Evolutionary conservation across 2,797 vertebrate species (phyloP).

Genomic region (Paguma larvata): DNA sequence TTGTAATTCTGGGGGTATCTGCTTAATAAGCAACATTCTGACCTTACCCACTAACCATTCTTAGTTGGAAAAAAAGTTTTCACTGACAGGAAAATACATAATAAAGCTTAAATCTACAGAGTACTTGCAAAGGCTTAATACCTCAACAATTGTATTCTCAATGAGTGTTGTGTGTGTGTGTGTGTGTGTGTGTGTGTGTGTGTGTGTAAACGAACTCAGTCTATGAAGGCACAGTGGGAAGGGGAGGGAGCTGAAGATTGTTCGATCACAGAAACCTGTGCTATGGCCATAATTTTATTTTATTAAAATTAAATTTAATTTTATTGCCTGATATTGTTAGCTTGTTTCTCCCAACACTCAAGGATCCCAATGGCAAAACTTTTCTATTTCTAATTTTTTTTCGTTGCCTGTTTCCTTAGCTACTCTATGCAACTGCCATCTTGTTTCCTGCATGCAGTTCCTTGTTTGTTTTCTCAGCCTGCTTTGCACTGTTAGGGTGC

Average conservation of each 20-base stretch:
- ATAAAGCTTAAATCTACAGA: background rate
- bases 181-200: background rate
- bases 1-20: background rate
- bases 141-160: background rate
- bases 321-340: background rate
- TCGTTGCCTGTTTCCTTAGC: background rate
- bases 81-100: background rate
- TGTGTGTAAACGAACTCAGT: background rate
- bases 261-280: background rate
- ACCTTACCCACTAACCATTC: background rate
- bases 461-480: background rate
- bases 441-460: background rate
- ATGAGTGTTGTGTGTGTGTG: background rate
- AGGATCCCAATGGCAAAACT: background rate
- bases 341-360: background rate
- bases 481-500: background rate
- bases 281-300: background rate
- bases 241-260: background rate
- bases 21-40: conserved; percentile 13
- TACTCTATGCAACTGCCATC: background rate
- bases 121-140: background rate
- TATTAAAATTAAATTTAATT: too few species aligned
- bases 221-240: background rate
- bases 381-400: background rate
- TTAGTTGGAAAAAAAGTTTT: conserved; percentile 24